These are phyloP conservation scores for Amblyteles armatorius DNA, from an alignment of 2,888 invertebrate genomes.

Conservation along the genomic window DNA sequence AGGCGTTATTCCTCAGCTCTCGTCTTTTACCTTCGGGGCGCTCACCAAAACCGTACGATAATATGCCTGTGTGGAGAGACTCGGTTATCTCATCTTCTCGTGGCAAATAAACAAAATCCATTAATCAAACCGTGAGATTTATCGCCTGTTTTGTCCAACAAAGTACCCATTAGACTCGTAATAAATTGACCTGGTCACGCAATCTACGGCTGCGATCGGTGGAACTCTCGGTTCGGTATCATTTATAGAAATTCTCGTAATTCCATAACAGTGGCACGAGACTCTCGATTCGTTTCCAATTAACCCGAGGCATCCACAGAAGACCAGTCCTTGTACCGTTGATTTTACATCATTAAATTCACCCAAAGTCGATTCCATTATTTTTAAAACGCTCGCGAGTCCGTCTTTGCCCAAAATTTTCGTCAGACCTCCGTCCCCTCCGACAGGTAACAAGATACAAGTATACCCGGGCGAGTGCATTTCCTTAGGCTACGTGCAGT, in stretches of 20 bases:
- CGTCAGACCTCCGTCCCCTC: not conserved
- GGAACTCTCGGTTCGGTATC: slow-evolving; percentile 36
- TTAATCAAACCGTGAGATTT: slow-evolving; percentile 62
- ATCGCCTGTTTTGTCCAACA: slow-evolving; percentile 53
- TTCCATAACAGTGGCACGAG: slow-evolving; percentile 23
- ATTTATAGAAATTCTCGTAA: slow-evolving; percentile 32
- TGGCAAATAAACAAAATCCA: slow-evolving; percentile 37
- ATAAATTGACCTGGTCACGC: slow-evolving; percentile 50
- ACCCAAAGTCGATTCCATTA: not conserved
- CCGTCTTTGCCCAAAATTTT: not conserved
- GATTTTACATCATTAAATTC: slow-evolving; percentile 23
- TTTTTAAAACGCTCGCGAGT: not conserved
- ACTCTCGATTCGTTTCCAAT: not conserved
- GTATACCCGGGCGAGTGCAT: not conserved
- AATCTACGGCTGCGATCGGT: slow-evolving; percentile 46
- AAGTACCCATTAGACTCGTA: slow-evolving; percentile 49
- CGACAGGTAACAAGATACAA: not conserved
- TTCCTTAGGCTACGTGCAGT: not conserved
- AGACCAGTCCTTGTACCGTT: not conserved
- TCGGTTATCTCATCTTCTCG: slow-evolving; percentile 48
- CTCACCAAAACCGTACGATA: slow-evolving; percentile 49
- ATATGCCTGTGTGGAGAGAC: slow-evolving; percentile 24
- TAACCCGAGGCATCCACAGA: not conserved
- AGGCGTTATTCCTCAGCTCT: slow-evolving; percentile 8
- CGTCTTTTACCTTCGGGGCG: slow-evolving; percentile 28